phyloP scores from a whole-genome alignment of 2,888 invertebrate genomes.

The Lepidonotus clava region DNA sequence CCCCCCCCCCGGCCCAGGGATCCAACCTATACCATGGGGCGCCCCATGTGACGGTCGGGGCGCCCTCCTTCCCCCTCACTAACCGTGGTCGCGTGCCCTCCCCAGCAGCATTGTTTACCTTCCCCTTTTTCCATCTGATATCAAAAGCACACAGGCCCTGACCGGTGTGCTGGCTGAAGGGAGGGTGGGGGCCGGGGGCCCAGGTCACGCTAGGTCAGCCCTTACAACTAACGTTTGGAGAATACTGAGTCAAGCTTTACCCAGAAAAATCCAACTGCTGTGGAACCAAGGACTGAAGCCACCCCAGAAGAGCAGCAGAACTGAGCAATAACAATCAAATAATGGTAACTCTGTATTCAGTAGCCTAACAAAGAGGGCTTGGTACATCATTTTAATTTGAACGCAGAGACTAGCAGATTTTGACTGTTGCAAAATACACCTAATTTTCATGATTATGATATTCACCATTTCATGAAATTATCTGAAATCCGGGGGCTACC shows the following conservation, averaged over 20 bases:
- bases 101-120: slow-evolving; percentile 20
- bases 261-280: slow-evolving; percentile 26
- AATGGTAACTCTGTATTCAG: no score
- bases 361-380: no score
- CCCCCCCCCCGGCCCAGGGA: not conserved
- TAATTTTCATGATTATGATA: no score
- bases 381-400: no score
- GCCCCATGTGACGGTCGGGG: not conserved
- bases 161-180: not conserved
- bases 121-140: slow-evolving; percentile 19
- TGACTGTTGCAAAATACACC: no score
- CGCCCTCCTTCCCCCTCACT: not conserved
- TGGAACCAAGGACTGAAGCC: no score
- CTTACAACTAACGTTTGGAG: slow-evolving; percentile 21
- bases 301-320: no score
- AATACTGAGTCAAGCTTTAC: slow-evolving; percentile 30
- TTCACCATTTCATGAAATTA: no score
- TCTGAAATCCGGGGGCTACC: no score
- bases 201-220: not conserved
- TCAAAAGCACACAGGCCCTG: slow-evolving; percentile 14
- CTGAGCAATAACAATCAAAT: no score
- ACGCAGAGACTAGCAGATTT: no score
- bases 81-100: slow-evolving; percentile 6
- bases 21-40: not conserved
- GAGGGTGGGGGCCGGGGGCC: not conserved